Conservation (phyloP, 1,140 invertebrate genomes). For the Aphelenchoides besseyi region DNA sequence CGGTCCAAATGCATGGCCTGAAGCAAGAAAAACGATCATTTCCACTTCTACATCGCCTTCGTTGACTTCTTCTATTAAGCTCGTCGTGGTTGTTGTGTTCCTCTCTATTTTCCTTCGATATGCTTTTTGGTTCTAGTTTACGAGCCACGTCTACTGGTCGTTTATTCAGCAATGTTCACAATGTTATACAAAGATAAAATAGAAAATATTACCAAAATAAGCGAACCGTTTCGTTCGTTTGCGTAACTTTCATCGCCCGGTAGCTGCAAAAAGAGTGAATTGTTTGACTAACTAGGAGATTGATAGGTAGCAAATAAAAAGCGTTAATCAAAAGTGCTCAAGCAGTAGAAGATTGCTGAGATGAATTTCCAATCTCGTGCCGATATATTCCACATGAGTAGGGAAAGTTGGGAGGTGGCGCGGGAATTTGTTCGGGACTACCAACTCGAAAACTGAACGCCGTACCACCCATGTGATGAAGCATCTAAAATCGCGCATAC, state of each 20-base stretch:
- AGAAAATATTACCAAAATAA: background rate
- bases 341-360: no score
- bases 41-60: background rate
- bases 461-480: slow-evolving; percentile 55
- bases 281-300: no score
- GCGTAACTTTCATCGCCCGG: background rate
- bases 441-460: slow-evolving; percentile 54
- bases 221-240: background rate
- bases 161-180: no score
- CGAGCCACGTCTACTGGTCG: no score
- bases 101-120: background rate
- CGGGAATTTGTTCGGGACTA: slow-evolving; percentile 41
- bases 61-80: no score
- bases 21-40: background rate
- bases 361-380: slow-evolving; percentile 8
- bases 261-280: background rate
- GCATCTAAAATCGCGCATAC: slow-evolving; percentile 27
- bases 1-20: background rate
- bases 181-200: background rate
- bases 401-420: slow-evolving; percentile 42
- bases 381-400: slow-evolving; percentile 47
- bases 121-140: background rate
- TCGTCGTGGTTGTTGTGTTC: background rate
- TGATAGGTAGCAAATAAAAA: background rate
- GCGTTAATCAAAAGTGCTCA: background rate